Conservation (phyloP, 1,140 invertebrate species). For the Brachionus angularis region DNA sequence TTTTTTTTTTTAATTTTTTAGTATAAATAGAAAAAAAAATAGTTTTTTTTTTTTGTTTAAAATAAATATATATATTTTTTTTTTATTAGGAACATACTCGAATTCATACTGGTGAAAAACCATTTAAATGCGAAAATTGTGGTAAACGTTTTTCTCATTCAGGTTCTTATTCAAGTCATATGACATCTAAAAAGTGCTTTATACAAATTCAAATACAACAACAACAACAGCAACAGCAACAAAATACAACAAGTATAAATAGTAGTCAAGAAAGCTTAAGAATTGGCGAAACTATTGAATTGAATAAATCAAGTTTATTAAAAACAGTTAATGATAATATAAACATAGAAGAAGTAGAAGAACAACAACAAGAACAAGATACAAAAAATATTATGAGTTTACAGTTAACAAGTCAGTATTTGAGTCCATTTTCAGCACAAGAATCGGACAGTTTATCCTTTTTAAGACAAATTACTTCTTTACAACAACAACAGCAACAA, state of each 20-base stretch:
- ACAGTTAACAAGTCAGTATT: too few relatives aligned
- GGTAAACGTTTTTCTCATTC: slow-evolving; percentile 45
- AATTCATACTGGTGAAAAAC: slow-evolving; percentile 45
- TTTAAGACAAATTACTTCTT: too few relatives aligned
- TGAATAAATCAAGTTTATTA: neutral
- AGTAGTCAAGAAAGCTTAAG: too few relatives aligned
- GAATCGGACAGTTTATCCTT: too few relatives aligned
- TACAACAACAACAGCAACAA: too few relatives aligned
- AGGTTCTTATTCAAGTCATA: slow-evolving; percentile 44
- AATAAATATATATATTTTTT: too few relatives aligned
- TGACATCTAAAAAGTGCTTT: slow-evolving; percentile 43
- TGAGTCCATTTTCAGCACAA: too few relatives aligned
- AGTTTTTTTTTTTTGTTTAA: neutral
- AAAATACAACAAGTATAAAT: too few relatives aligned
- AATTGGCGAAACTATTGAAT: too few relatives aligned
- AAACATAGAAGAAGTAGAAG: too few relatives aligned
- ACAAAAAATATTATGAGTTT: neutral
- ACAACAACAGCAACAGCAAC: neutral
- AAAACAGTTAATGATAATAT: neutral
- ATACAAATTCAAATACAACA: neutral
- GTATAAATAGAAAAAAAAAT: too few relatives aligned
- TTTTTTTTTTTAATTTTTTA: slow-evolving; percentile 53
- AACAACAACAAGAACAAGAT: neutral
- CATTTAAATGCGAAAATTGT: slow-evolving; percentile 44
- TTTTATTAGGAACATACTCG: slow-evolving; percentile 30